These are phyloP conservation scores for Serrognathus titanus DNA, from an alignment of 2,888 invertebrate genomes.

Conservation along the genomic window DNA sequence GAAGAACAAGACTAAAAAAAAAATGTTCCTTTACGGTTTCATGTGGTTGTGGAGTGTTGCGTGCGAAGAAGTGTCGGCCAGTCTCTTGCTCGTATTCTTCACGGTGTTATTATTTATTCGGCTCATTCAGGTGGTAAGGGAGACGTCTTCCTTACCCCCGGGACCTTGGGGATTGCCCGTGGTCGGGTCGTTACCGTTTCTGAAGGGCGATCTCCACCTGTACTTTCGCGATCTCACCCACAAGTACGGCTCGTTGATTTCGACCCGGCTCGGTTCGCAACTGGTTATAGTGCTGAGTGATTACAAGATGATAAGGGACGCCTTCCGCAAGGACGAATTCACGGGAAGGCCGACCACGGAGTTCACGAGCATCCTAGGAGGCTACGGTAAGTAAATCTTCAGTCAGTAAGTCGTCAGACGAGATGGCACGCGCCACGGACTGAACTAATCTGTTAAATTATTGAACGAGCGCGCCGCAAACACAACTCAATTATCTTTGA, in stretches of 20 bases:
- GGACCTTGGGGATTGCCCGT: conserved; percentile 87
- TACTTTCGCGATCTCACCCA: conserved; percentile 73
- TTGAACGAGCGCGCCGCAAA: conserved; percentile 19
- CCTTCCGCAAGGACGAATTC: conserved; percentile 82
- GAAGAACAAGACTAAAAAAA: neutral
- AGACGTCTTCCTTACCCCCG: conserved; percentile 64
- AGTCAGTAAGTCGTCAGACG: conserved; percentile 22
- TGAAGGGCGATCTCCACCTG: conserved; percentile 73
- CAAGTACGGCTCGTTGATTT: conserved; percentile 78
- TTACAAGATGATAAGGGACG: conserved; percentile 79
- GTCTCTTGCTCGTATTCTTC: conserved; percentile 53
- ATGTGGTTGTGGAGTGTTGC: conserved; percentile 49
- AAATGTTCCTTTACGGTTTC: conserved; percentile 54
- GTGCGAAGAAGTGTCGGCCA: conserved; percentile 39
- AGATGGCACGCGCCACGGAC: conserved; percentile 19
- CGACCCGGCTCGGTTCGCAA: conserved; percentile 76
- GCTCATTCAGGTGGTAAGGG: conserved; percentile 39
- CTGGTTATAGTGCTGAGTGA: conserved; percentile 83
- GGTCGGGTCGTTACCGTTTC: conserved; percentile 78
- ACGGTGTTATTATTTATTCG: conserved; percentile 48
- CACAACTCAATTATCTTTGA: conserved; percentile 23
- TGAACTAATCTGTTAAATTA: conserved; percentile 25
- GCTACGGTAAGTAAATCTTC: conserved; percentile 72
- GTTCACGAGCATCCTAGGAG: conserved; percentile 80
- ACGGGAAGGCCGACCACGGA: conserved; percentile 84